Percentiles rank a stretch among this genome's conserved stretches.
These are phyloP conservation scores for Tenualosa ilisha DNA, from an alignment of 2,797 vertebrate species.

Conservation along the genomic window DNA sequence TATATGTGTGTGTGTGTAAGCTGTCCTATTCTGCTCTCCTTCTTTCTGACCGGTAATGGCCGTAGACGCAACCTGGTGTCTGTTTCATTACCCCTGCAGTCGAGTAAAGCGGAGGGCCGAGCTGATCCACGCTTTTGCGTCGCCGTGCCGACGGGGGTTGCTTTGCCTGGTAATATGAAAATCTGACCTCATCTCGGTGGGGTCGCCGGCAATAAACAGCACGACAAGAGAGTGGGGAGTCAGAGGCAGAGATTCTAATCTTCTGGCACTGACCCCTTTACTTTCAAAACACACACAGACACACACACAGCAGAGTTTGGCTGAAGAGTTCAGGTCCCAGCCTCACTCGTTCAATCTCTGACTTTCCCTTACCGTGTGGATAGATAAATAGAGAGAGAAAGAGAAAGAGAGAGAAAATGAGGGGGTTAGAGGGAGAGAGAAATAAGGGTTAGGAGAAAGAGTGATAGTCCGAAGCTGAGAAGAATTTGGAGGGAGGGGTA, in stretches of 20 bases:
- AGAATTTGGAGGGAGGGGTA: neutral
- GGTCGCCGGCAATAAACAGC: constrained; percentile 79
- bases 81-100: constrained; percentile 72
- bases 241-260: constrained; percentile 75
- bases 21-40: neutral
- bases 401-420: constrained; percentile 37
- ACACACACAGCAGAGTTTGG: constrained; percentile 13
- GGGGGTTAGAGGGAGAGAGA: constrained; percentile 34
- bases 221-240: constrained; percentile 68
- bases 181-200: constrained; percentile 76
- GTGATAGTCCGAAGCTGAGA: neutral
- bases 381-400: neutral
- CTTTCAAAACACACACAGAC: neutral
- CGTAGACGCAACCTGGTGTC: constrained; percentile 20
- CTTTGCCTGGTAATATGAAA: constrained; percentile 76
- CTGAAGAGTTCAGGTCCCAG: constrained; percentile 38
- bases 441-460: neutral
- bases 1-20: neutral
- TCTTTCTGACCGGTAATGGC: neutral
- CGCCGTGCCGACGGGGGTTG: constrained; percentile 70
- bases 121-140: constrained; percentile 57
- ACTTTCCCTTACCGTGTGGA: constrained; percentile 45
- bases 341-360: constrained; percentile 42
- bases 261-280: constrained; percentile 62
- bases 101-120: constrained; percentile 58